Conservation (phyloP, 2,113 vertebrate genomes). For the Heloderma charlesbogerti region DNA sequence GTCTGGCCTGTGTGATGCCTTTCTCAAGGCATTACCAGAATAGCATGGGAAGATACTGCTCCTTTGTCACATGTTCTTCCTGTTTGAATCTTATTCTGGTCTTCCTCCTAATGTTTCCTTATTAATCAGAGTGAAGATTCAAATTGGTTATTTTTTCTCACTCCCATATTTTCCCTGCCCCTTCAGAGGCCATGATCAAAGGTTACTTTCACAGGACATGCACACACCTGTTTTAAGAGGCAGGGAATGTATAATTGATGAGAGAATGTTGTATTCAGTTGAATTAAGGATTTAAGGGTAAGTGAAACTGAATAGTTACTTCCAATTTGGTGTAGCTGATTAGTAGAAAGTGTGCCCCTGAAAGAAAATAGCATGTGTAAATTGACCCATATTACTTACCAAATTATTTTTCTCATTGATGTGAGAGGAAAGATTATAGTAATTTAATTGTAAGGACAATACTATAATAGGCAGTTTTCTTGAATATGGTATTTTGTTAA, state of each 20-base stretch:
- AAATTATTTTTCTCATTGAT: background rate
- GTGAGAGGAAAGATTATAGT: background rate
- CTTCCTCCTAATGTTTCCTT: background rate
- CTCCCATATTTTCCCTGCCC: background rate
- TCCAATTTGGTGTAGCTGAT: background rate
- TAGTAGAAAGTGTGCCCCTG: background rate
- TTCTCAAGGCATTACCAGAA: background rate
- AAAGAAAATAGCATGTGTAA: background rate
- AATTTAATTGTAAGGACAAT: background rate
- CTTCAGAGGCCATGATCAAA: background rate
- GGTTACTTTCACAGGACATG: background rate
- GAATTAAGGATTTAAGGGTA: background rate
- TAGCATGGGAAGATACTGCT: background rate
- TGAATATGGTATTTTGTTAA: background rate
- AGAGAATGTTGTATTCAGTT: background rate
- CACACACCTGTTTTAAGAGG: background rate
- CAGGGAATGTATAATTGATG: background rate
- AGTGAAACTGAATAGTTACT: background rate
- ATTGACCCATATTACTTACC: background rate
- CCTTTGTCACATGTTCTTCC: background rate
- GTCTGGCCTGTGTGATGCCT: background rate
- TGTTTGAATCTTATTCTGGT: background rate
- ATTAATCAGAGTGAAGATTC: background rate
- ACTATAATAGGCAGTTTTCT: background rate
- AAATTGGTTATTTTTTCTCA: background rate